Evolutionary conservation across 2,888 invertebrate genomes (phyloP), one percentile per base, ranked within the genome.

Genomic region (Tenthredo scrophulariae): DNA sequence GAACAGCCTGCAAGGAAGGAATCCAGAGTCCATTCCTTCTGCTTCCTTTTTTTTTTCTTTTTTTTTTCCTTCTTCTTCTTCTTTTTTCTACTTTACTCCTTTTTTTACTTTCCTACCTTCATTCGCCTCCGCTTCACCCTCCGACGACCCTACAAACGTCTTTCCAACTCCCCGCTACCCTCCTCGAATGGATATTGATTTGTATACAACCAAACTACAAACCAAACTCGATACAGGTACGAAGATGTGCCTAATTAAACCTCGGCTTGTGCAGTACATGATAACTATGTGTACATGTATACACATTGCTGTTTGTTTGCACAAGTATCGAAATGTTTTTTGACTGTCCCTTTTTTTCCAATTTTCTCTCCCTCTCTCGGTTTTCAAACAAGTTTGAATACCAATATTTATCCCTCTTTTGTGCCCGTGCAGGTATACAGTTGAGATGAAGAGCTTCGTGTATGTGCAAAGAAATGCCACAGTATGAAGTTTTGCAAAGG

Each of bases 11-110:
- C 58, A 62, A 58, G 62, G 80, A 37, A 62, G 80, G 80, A 80
- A 62, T 80, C 62, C 72, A 70, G 80, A 74, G 84, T 83, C 84
- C 84, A 75, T 85, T 74, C 85, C 84, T 77, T 82, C 84, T 85
- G 83, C 87, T 84, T 79, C 54, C 62, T 67, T 26, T 77, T 84
- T 58, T 79, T 85, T 54, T 37, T 82, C 74, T 70, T 67, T 74
- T 33, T 58, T 33, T 15, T 26, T 22, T 15, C 18, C 10, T 65
- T 62, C 22, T 77, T 29, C 7, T 18, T 62, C 7, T 62, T 9
- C 50, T 22, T 80, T 62, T 40, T 50, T 77, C 15, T 54, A 22
- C 75, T 77, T 77, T 54, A n/a, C 29, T 26, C 46, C 33, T 40
- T 54, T 77, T 77, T 77, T 80, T 80, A 80, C 77, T 77, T 77